Percentiles rank a stretch among this genome's conserved stretches.
These are phyloP conservation scores for Tetramorium parvispinum DNA, from an alignment of 1,140 invertebrate species.

Conservation along the genomic window DNA sequence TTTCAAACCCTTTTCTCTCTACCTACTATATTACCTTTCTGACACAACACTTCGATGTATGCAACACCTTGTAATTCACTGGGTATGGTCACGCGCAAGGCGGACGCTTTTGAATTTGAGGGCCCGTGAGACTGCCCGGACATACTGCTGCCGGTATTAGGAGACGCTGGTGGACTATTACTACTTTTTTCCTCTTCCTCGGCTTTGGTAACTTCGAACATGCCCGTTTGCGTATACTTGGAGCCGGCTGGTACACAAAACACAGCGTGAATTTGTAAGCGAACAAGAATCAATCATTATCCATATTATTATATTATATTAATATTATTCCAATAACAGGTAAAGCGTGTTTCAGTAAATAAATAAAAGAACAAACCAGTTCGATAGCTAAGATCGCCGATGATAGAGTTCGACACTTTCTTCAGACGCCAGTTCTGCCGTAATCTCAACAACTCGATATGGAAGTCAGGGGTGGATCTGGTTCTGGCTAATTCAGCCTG, in stretches of 20 bases:
- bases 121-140: slow-evolving; percentile 71
- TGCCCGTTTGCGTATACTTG: slow-evolving; percentile 96
- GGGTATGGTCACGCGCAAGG: slow-evolving; percentile 95
- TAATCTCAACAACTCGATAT: slow-evolving; percentile 95
- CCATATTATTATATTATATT: too few species aligned
- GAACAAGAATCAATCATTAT: slow-evolving; percentile 5
- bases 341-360: neutral
- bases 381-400: slow-evolving; percentile 98
- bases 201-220: slow-evolving; percentile 98
- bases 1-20: neutral
- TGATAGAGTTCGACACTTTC: slow-evolving; percentile 97
- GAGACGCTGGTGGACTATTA: slow-evolving; percentile 86
- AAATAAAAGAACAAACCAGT: slow-evolving; percentile 87
- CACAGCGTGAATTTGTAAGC: neutral
- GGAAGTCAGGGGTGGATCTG: slow-evolving; percentile 94
- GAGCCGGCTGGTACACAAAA: slow-evolving; percentile 89
- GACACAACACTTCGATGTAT: slow-evolving; percentile 97
- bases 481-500: slow-evolving; percentile 92
- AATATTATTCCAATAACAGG: too few species aligned
- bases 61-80: slow-evolving; percentile 97
- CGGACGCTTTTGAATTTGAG: slow-evolving; percentile 88
- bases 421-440: slow-evolving; percentile 98
- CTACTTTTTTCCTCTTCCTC: slow-evolving; percentile 90
- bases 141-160: slow-evolving; percentile 73
- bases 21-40: slow-evolving; percentile 89